These are phyloP conservation scores for Tortricodes alternella DNA, from an alignment of 2,888 invertebrate species.

Conservation along the genomic window DNA sequence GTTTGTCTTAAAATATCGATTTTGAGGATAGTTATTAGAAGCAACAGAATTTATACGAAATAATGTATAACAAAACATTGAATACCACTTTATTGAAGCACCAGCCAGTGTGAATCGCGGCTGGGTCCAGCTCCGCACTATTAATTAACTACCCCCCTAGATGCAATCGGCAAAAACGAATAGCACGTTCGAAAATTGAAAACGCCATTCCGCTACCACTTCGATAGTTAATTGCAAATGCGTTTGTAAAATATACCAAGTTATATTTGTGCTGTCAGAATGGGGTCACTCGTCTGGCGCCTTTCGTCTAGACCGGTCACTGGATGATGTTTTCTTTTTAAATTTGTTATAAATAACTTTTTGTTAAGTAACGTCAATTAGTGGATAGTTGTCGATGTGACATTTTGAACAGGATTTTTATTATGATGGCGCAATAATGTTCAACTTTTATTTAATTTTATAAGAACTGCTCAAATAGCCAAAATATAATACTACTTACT, in stretches of 20 bases:
- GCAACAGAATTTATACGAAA: not conserved
- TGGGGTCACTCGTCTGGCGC: constrained; percentile 45
- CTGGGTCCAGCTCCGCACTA: not conserved
- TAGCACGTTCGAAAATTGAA: constrained; percentile 25
- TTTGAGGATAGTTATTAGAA: too few species aligned
- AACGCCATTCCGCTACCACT: constrained; percentile 6
- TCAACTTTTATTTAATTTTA: too few species aligned
- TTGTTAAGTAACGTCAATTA: constrained; percentile 8
- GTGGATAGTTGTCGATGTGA: not conserved
- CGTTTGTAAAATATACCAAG: constrained; percentile 24
- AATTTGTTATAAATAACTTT: constrained; percentile 17
- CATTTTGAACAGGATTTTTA: too few species aligned
- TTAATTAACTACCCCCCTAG: constrained; percentile 21
- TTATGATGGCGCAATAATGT: too few species aligned
- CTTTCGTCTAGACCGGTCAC: constrained; percentile 49
- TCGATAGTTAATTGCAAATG: constrained; percentile 27
- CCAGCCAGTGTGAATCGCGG: constrained; percentile 11
- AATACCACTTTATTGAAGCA: constrained; percentile 8
- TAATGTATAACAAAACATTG: not conserved
- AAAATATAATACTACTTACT: too few species aligned
- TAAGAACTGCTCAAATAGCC: too few species aligned
- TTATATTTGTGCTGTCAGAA: constrained; percentile 23
- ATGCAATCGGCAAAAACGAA: constrained; percentile 22
- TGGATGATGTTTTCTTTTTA: constrained; percentile 43
- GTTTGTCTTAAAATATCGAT: too few species aligned